Base-by-base conservation (phyloP, 2,888 invertebrate species). In the Callyntrura sp. region DNA sequence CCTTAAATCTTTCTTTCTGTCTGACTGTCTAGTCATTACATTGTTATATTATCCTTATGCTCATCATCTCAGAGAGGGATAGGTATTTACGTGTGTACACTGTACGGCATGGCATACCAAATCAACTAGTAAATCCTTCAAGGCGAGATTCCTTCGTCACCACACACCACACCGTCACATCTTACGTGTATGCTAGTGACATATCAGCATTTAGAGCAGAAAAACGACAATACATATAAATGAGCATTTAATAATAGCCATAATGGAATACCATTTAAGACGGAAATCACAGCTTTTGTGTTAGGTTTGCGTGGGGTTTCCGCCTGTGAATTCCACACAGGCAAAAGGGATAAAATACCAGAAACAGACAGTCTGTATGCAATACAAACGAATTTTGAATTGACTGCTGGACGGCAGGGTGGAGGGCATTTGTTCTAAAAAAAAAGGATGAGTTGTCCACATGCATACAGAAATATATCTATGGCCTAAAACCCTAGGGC, bases 111-210 rank as follows among this genome's bases (percentile, higher is more conserved):
- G 62, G 51, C 81, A 86, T 86, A 86, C 65, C 81, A 81, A 43
- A n/a, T 51, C 6, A 23, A 65, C 68, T 55, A 20, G 55, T 70
- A 79, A 87, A 88, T 79, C 70, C 87, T 88, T 82, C 82, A 81
- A 88, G 87, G 87, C 87, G 82, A 68, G 87, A 88, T 88, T 88
- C 87, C 87, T 88, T 68, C 48, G 9, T 45, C n/a, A n/a, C n/a
- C 25, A 17, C 65, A 14, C 28, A 62, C 62, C 23, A 23, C 17
- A 9, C 60, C 20, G 60, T 60, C 25, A 73, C n/a, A 28, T 73
- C 25, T 5, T 28, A 3, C 48, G 35, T 12, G 25, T 0, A 20
- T 70, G 6, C 11, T 70, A 35, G 9, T 43, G 20, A 45, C 20
- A 45, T 20, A 20, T 25, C 0, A 70, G 9, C 70, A 70, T 43